Percentiles rank a stretch among this genome's conserved stretches.
Evolutionary conservation across 2,888 invertebrate species (phyloP).

Genomic region (Brenthis daphne): DNA sequence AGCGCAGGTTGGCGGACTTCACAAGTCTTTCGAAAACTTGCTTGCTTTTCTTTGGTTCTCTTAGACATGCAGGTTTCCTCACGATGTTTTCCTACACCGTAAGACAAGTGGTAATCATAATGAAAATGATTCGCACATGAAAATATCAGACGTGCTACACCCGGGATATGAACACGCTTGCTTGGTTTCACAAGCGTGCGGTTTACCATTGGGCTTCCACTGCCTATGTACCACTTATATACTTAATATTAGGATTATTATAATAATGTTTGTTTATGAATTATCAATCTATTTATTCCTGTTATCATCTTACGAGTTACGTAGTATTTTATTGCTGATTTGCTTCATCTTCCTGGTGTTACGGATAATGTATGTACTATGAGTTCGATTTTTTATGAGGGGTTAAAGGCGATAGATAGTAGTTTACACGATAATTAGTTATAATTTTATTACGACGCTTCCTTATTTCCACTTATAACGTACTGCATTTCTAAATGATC

Average conservation of each 20-base stretch:
- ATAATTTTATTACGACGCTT: constrained; percentile 9
- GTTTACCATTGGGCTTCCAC: too few species aligned
- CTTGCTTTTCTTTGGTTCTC: too few species aligned
- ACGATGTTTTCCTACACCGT: too few species aligned
- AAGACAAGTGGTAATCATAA: too few species aligned
- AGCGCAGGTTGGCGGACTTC: too few species aligned
- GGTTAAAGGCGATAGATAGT: constrained; percentile 17
- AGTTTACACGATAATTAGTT: background rate
- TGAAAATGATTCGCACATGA: too few species aligned
- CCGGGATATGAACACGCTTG: too few species aligned
- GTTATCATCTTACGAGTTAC: background rate
- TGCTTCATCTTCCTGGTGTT: constrained; percentile 6
- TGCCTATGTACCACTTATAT: background rate
- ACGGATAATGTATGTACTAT: background rate
- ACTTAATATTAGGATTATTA: background rate
- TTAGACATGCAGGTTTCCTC: too few species aligned
- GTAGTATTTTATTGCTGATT: constrained; percentile 7
- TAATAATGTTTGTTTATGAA: background rate
- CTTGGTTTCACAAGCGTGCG: too few species aligned
- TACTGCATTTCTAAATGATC: background rate
- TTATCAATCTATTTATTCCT: too few species aligned
- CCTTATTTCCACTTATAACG: background rate
- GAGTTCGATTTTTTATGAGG: background rate
- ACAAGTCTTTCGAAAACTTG: too few species aligned
- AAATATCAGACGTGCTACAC: too few species aligned